phyloP scores from a whole-genome alignment of 2,888 invertebrate species.

The Pachydiplax longipennis region DNA sequence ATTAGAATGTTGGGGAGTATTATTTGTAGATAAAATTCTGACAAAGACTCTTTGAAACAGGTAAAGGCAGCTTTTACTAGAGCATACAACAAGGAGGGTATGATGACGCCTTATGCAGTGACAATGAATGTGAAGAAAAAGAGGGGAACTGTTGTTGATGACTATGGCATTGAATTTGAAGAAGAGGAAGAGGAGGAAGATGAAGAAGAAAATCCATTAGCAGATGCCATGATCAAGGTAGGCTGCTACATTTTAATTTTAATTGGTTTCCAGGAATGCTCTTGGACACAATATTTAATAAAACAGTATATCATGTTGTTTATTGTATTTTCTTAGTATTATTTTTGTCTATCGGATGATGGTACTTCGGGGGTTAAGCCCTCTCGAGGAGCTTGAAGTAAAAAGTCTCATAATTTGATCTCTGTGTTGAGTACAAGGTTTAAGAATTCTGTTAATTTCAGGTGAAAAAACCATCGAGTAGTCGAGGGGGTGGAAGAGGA shows the following conservation, averaged over 20 bases:
- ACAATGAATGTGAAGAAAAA: constrained; percentile 69
- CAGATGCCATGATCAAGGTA: constrained; percentile 44
- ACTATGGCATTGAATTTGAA: constrained; percentile 52
- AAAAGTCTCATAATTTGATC: not conserved
- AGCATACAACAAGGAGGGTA: constrained; percentile 85
- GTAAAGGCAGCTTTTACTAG: constrained; percentile 94
- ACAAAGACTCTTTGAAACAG: constrained; percentile 59
- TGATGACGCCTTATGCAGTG: constrained; percentile 79
- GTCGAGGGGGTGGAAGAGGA: not conserved
- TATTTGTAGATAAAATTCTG: constrained; percentile 37
- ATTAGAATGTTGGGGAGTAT: not conserved
- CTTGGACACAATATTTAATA: not conserved
- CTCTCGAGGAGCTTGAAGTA: not conserved
- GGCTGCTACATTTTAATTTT: not conserved
- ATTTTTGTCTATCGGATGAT: too few relatives aligned
- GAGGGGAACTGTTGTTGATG: constrained; percentile 58
- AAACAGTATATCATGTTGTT: not conserved
- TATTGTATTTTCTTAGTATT: not conserved
- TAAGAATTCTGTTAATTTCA: not conserved
- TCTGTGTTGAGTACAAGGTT: too few relatives aligned
- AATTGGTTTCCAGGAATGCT: not conserved
- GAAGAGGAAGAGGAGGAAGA: constrained; percentile 15
- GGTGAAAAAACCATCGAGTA: not conserved
- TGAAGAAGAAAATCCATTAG: not conserved
- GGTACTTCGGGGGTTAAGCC: too few relatives aligned